Evolutionary conservation across 2,888 invertebrate species (phyloP), one percentile per base, ranked within the genome.

Genomic region (Tetanocera ferruginea): DNA sequence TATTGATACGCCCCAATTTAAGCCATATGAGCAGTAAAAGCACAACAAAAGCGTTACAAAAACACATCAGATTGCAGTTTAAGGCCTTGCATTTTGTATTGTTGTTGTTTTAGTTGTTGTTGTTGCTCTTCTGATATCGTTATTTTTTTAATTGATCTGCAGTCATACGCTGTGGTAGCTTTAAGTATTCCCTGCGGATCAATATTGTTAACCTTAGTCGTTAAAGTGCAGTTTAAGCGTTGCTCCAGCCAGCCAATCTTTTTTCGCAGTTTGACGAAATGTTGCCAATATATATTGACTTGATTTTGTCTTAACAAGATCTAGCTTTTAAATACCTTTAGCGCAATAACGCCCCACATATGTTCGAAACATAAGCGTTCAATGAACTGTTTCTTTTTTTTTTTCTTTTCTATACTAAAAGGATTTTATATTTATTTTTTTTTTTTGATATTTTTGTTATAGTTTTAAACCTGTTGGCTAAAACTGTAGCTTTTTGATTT

Each of bases 141-240:
- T 87, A 86, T 86, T 87, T 87, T 87, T 87, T 87, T 87, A 87
- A 87, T 87, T 87, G 87, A 87, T 87, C 88, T 87, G 82, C 83
- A 76, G 66, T 70, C 64, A 77, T 60, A 64, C 37, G 6, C 31
- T 57, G 49, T 74, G 4, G 31, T 52, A 14, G 11, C 31, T 25
- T 60, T 28, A 19, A 23, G n/a, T 19, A 28, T 51, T 51, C 31
- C 75, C 55, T 60, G 23, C 66, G 75, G 75, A 75, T 52, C 52
- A 25, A 9, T 51, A 49, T 52, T 23, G 31, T 23, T 60, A 70
- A 43, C n/a, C 67, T 19, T 31, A 52, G 64, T 49, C 71, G 31
- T 84, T 83, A 85, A 78, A 80, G 69, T 71, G 74, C 6, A 25
- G 52, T 77, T 31, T 82, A 76, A 77, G 43, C 43, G 62, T 9